Conservation (phyloP, 1,140 invertebrate genomes). For the Drosophila parvula region DNA sequence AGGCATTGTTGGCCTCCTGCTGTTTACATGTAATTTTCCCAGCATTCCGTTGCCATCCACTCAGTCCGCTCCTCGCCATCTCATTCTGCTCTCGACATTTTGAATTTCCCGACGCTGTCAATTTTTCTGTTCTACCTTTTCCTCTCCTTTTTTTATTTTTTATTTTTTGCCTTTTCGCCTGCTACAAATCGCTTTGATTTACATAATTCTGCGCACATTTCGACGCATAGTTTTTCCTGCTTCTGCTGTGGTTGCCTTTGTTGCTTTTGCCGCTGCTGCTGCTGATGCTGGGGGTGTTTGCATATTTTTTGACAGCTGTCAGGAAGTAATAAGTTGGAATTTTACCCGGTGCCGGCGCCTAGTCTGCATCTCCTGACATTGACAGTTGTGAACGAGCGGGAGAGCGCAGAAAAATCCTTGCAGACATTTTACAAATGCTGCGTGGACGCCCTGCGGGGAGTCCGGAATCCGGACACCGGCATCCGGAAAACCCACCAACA, state of each 20-base stretch:
- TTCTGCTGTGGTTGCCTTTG: constrained; percentile 9
- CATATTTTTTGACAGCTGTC: constrained; percentile 83
- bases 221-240: constrained; percentile 71
- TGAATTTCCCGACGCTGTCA: constrained; percentile 75
- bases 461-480: constrained; percentile 4
- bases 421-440: constrained; percentile 70
- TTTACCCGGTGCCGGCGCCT: constrained; percentile 56
- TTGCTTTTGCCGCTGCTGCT: constrained; percentile 23
- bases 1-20: constrained; percentile 60
- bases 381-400: constrained; percentile 63
- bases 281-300: constrained; percentile 66
- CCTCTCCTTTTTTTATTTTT: constrained; percentile 49
- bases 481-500: background rate
- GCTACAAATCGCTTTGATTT: constrained; percentile 82
- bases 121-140: constrained; percentile 61
- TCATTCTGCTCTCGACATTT: constrained; percentile 64
- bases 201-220: constrained; percentile 80
- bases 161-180: constrained; percentile 6
- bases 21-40: constrained; percentile 78
- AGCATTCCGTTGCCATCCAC: constrained; percentile 42
- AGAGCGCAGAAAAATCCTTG: constrained; percentile 45
- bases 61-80: background rate
- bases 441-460: constrained; percentile 27
- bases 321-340: constrained; percentile 83
- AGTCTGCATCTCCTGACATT: constrained; percentile 65